Evolutionary conservation across 1,140 invertebrate species (phyloP).

Genomic region (Cyclina sinensis): DNA sequence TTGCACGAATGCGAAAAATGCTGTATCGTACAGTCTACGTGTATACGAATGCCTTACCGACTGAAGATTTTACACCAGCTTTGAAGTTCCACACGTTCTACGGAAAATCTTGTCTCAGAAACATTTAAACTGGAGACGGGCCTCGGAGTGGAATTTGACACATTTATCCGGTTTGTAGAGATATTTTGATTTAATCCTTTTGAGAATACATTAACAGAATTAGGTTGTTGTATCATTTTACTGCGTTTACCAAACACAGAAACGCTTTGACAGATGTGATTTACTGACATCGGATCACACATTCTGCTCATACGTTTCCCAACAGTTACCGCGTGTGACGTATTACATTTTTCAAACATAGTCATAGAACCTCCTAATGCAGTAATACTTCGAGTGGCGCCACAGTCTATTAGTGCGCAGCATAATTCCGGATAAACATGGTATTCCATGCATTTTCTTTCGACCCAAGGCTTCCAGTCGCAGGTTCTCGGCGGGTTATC

Average conservation of each 20-base stretch:
- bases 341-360: slow-evolving; percentile 20
- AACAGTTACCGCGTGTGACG: background rate
- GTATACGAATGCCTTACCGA: background rate
- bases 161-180: too few species aligned
- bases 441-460: background rate
- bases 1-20: too few species aligned
- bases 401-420: slow-evolving; percentile 42
- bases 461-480: background rate
- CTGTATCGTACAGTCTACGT: too few species aligned
- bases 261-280: background rate
- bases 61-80: background rate
- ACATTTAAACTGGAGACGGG: too few species aligned
- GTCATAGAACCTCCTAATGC: background rate
- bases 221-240: too few species aligned
- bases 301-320: background rate
- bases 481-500: background rate
- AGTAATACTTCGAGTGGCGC: background rate
- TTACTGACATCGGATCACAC: background rate
- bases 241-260: background rate
- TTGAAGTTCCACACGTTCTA: too few species aligned
- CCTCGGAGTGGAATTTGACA: too few species aligned
- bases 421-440: slow-evolving; percentile 37
- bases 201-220: too few species aligned
- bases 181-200: too few species aligned
- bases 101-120: too few species aligned